These are phyloP conservation scores for Orycteropus afer DNA, from an alignment of 2,113 vertebrate genomes.

Conservation along the genomic window DNA sequence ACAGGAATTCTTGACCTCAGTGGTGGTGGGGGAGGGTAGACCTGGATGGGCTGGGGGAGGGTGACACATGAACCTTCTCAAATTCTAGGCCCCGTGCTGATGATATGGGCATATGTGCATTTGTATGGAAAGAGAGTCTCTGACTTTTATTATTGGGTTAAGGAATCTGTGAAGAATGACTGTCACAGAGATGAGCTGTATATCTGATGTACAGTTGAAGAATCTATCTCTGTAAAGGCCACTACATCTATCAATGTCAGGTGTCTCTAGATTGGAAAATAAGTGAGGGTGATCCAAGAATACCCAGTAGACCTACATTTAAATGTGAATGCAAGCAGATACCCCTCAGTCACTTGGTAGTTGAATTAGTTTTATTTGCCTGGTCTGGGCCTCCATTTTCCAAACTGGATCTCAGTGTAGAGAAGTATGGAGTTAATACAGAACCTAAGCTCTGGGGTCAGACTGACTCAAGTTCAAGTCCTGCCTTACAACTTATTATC, in stretches of 20 bases:
- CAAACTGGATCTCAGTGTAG: neutral
- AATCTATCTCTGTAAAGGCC: neutral
- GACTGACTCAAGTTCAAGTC: neutral
- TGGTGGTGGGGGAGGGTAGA: too few relatives aligned
- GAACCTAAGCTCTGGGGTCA: neutral
- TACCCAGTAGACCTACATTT: neutral
- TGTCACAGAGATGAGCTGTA: neutral
- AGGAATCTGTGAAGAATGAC: neutral
- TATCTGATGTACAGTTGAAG: neutral
- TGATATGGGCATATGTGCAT: fast-evolving
- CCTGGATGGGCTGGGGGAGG: neutral
- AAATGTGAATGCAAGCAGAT: neutral
- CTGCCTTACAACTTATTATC: neutral
- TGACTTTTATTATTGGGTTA: neutral
- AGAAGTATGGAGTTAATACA: neutral
- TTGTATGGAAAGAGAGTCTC: neutral
- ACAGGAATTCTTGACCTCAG: neutral
- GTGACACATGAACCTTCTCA: neutral
- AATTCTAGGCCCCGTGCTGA: neutral
- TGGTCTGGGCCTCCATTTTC: neutral
- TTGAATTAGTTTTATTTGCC: neutral
- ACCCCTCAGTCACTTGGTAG: fast-evolving
- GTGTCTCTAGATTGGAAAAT: neutral
- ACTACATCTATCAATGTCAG: neutral
- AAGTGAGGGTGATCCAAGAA: neutral